Conservation (phyloP, 2,888 invertebrate species). For the Sarcophaga rosellei region DNA sequence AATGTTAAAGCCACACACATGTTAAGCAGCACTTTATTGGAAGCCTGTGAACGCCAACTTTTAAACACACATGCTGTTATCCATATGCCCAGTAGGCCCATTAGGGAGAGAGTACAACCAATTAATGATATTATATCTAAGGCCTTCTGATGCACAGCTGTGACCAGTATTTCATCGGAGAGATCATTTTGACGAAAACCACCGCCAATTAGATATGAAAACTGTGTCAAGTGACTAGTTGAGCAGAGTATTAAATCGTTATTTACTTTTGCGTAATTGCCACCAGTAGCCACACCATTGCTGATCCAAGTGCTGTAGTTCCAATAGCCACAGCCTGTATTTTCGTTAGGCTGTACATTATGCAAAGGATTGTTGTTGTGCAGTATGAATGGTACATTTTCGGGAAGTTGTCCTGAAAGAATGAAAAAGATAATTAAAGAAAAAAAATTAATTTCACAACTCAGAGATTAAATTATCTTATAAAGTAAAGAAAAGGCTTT, state of each 20-base stretch:
- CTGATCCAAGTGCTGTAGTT: conserved; percentile 84
- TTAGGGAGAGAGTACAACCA: conserved; percentile 84
- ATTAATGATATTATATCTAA: conserved; percentile 84
- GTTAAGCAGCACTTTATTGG: conserved; percentile 86
- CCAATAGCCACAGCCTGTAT: conserved; percentile 84
- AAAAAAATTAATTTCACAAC: neutral
- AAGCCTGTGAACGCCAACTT: conserved; percentile 85
- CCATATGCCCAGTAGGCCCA: conserved; percentile 84
- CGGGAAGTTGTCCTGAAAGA: conserved; percentile 81
- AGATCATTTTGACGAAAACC: conserved; percentile 74
- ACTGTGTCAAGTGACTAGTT: conserved; percentile 85
- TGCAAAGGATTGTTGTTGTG: conserved; percentile 69
- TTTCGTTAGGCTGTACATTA: conserved; percentile 37
- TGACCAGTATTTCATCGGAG: conserved; percentile 75
- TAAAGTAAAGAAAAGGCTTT: too few relatives aligned
- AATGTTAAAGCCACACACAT: conserved; percentile 85
- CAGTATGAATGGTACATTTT: conserved; percentile 82
- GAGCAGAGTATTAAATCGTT: conserved; percentile 80
- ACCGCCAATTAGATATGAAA: conserved; percentile 83
- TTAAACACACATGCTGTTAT: conserved; percentile 84
- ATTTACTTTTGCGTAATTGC: conserved; percentile 67
- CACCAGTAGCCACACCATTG: conserved; percentile 82
- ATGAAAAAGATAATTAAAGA: neutral
- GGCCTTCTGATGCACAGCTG: conserved; percentile 80
- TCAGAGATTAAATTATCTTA: too few relatives aligned